Evolutionary conservation across 2,797 vertebrate genomes (phyloP).

Genomic region (Danio choprae): DNA sequence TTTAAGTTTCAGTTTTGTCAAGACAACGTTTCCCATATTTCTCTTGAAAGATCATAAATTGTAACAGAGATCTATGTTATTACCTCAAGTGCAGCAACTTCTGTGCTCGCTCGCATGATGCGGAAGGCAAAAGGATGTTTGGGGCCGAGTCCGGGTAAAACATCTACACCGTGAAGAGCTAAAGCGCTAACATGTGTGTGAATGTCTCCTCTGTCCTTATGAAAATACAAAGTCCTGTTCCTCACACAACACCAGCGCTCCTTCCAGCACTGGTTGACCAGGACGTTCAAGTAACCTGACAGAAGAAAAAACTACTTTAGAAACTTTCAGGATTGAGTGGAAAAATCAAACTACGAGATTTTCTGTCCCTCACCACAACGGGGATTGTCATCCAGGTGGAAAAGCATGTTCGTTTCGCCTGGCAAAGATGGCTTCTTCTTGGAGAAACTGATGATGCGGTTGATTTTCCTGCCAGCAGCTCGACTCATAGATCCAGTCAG

Average conservation of each 20-base stretch:
- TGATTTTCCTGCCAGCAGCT: slow-evolving; percentile 95
- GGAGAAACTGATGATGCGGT: slow-evolving; percentile 96
- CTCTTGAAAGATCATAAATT: neutral
- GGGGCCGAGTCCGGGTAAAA: slow-evolving; percentile 88
- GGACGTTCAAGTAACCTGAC: slow-evolving; percentile 88
- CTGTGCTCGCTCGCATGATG: slow-evolving; percentile 84
- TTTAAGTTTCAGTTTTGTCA: too few relatives aligned
- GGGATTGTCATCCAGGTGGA: slow-evolving; percentile 85
- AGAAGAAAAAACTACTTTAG: neutral
- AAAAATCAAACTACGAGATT: neutral
- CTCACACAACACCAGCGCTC: slow-evolving; percentile 94
- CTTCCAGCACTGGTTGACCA: slow-evolving; percentile 92
- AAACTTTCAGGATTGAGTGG: neutral
- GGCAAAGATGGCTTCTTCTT: slow-evolving; percentile 88
- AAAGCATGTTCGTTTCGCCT: slow-evolving; percentile 79
- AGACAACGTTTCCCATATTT: too few relatives aligned
- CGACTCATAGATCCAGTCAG: slow-evolving; percentile 95
- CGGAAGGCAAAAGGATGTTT: slow-evolving; percentile 94
- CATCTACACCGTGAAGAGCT: slow-evolving; percentile 86
- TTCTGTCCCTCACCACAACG: slow-evolving; percentile 83
- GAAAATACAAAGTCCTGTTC: slow-evolving; percentile 87
- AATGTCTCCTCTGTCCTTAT: slow-evolving; percentile 86
- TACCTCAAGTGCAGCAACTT: slow-evolving; percentile 90
- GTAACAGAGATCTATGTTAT: neutral
- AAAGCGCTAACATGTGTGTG: slow-evolving; percentile 83